phyloP scores from a whole-genome alignment of 2,888 invertebrate species.

The Morpho achilles region DNA sequence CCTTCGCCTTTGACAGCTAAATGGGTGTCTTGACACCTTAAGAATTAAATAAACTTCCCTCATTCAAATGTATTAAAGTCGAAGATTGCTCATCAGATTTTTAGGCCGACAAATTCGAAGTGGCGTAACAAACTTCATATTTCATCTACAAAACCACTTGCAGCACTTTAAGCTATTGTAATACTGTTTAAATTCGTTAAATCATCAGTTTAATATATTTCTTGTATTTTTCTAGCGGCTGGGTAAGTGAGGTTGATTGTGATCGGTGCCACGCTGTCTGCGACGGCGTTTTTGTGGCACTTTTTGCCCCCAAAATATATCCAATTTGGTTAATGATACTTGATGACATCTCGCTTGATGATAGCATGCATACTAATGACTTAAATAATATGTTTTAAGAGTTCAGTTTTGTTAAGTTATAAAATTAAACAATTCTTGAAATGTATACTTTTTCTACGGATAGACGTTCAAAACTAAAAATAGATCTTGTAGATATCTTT shows the following conservation, averaged over 20 bases:
- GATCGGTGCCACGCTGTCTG: constrained; percentile 73
- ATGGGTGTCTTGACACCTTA: constrained; percentile 60
- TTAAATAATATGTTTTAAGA: background rate
- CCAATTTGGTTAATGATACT: constrained; percentile 49
- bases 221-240: constrained; percentile 22
- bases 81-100: constrained; percentile 26
- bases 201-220: background rate
- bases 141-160: background rate
- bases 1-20: constrained; percentile 61
- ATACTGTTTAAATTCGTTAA: constrained; percentile 24
- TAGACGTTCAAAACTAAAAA: too few species aligned
- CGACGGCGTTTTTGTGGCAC: constrained; percentile 38
- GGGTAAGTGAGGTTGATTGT: constrained; percentile 32
- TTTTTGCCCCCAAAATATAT: constrained; percentile 35
- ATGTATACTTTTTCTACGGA: too few species aligned
- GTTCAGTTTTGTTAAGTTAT: too few species aligned
- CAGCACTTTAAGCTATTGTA: background rate
- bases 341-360: constrained; percentile 36
- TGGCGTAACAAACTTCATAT: constrained; percentile 24
- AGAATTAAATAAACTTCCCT: constrained; percentile 29
- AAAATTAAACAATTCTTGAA: too few species aligned
- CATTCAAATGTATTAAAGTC: constrained; percentile 22
- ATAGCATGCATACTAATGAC: background rate
- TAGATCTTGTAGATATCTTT: too few species aligned
- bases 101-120: constrained; percentile 24